A percentile compares a stretch with the other conserved stretches of the same genome.
Evolutionary conservation across 2,888 invertebrate species (phyloP).

Genomic region (Lysandra bellargus): DNA sequence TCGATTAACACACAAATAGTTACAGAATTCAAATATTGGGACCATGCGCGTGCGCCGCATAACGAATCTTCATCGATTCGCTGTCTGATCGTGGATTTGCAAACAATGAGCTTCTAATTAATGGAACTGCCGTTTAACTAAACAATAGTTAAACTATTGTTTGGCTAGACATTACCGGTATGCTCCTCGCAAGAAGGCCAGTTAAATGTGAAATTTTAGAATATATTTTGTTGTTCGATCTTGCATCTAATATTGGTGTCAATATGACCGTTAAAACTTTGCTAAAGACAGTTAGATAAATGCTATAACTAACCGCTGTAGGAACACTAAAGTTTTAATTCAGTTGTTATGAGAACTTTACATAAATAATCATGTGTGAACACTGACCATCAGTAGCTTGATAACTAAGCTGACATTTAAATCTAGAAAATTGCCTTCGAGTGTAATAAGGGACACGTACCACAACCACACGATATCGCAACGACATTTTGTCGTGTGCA

Average conservation of each 20-base stretch:
- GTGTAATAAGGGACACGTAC: too few relatives aligned
- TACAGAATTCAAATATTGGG: conserved; percentile 18
- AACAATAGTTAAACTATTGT: not conserved
- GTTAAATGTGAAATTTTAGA: not conserved
- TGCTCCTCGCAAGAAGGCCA: not conserved
- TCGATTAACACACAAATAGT: conserved; percentile 27
- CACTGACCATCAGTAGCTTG: too few relatives aligned
- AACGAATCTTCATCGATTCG: not conserved
- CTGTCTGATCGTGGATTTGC: conserved; percentile 6
- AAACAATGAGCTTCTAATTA: conserved; percentile 21
- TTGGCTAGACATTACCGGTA: conserved; percentile 9
- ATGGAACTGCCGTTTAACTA: not conserved
- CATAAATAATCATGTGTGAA: too few relatives aligned
- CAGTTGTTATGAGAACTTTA: too few relatives aligned
- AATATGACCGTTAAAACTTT: too few relatives aligned
- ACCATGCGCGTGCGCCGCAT: not conserved
- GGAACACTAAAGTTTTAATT: too few relatives aligned
- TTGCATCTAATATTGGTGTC: not conserved
- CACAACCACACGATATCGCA: too few relatives aligned
- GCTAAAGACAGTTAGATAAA: too few relatives aligned
- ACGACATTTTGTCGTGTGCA: too few relatives aligned
- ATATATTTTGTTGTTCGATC: not conserved
- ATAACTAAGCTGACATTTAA: too few relatives aligned
- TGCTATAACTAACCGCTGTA: too few relatives aligned
- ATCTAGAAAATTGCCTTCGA: too few relatives aligned